A percentile compares a stretch with the other conserved stretches of the same genome.
Conservation (phyloP, 2,888 invertebrate genomes). For the Idaea straminata region DNA sequence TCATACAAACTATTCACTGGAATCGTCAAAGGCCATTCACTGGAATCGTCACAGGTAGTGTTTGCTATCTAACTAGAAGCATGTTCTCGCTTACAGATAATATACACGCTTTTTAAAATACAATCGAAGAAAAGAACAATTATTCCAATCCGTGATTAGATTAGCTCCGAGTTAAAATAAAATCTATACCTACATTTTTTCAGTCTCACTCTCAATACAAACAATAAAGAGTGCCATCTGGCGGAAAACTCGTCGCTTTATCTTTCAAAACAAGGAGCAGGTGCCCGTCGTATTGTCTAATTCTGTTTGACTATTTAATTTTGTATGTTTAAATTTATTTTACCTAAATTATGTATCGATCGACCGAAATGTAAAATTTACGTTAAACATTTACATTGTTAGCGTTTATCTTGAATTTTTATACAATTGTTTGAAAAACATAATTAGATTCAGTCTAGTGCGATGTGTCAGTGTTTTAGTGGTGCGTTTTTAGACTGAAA, state of each 20-base stretch:
- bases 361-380: not conserved
- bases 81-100: not conserved
- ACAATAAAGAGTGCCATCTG: conserved; percentile 1
- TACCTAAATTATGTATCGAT: not conserved
- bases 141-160: not conserved
- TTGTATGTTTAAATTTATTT: not conserved
- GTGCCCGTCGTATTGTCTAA: not conserved
- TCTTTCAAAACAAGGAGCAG: not conserved
- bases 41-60: too few species aligned
- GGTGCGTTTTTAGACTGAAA: too few species aligned
- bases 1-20: too few species aligned
- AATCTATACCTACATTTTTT: not conserved
- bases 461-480: too few species aligned
- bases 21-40: too few species aligned
- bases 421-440: too few species aligned
- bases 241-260: conserved; percentile 2
- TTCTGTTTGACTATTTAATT: not conserved
- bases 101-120: not conserved
- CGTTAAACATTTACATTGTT: too few species aligned
- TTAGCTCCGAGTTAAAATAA: not conserved
- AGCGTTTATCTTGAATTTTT: too few species aligned
- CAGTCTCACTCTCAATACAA: not conserved
- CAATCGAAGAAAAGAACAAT: too few species aligned
- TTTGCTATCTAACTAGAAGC: not conserved
- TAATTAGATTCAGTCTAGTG: too few species aligned